Base-by-base conservation (phyloP, 2,113 vertebrate species). In the Ailurus styani region DNA sequence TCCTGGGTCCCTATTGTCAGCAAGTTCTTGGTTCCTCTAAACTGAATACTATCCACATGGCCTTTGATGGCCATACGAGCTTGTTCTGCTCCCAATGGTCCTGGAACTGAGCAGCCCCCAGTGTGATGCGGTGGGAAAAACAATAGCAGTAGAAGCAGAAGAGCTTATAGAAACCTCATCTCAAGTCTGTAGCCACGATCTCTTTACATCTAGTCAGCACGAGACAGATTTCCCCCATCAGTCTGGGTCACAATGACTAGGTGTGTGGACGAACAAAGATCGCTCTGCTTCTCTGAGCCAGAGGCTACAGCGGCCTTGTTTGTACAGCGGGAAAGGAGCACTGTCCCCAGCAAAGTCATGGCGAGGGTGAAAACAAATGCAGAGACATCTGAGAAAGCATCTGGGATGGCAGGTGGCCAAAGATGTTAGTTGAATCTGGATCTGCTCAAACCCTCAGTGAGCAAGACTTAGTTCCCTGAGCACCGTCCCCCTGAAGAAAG, bases 251-350 rank as follows among this genome's bases (percentile, higher is more conserved):
- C 6, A 5, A 75, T 73, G n/a, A 21, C 55, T 34, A 27, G 73
- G 21, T 42, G 25, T 64, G 42, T 29, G 18, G 6, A 20, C 4
- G 0, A n/a, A 34, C 1, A 6, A 10, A 45, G 15, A 0, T 55
- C 72, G 9, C 31, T 62, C 15, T 31, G 2, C 57, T 54, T 42
- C 37, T 64, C 21, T 40, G 75, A 52, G 54, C 40, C 91, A 47
- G 40, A 60, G 15, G 54, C 17, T 79, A 25, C 0, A 2, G 47
- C 2, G 0, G 37, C 15, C 27, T 45, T 37, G 3, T 47, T 20
- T 79, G 47, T 9, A 60, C 68, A 25, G 50, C 2, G 57, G 23
- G 50, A 34, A 77, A 47, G n/a, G 20, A 82, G 17, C 10, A 25
- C 15, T 5, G 23, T 7, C 27, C 57, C 85, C 37, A 23, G 12